Evolutionary conservation across 1,140 invertebrate genomes (phyloP).

Genomic region (Dendrolimus kikuchii): DNA sequence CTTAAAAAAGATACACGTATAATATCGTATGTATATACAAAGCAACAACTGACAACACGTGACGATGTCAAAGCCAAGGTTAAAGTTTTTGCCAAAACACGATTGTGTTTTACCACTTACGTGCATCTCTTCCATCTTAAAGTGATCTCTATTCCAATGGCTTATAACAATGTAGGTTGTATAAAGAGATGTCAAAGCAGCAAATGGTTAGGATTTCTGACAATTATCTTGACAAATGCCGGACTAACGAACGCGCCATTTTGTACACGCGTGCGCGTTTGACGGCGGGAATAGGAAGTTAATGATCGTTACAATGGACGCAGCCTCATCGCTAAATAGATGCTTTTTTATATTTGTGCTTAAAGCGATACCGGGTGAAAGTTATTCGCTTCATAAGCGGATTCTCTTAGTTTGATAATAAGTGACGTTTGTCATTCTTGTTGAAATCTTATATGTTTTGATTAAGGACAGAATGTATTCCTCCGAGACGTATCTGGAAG

Average conservation of each 20-base stretch:
- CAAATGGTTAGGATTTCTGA: conserved; percentile 38
- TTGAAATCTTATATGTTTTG: no score
- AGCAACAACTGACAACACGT: conserved; percentile 35
- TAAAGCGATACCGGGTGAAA: conserved; percentile 14
- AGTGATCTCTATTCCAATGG: conserved; percentile 14
- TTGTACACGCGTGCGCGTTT: conserved; percentile 44
- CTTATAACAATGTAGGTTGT: conserved; percentile 31
- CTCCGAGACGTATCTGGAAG: no score
- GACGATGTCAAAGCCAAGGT: conserved; percentile 50
- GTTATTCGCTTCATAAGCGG: conserved; percentile 10
- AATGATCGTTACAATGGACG: conserved; percentile 38
- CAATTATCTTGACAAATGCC: conserved; percentile 65
- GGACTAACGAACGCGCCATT: conserved; percentile 51
- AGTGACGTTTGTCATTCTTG: no score
- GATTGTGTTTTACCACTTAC: conserved; percentile 6
- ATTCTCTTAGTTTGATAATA: conserved; percentile 3
- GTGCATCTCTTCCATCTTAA: conserved; percentile 8
- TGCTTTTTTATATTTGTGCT: conserved; percentile 19
- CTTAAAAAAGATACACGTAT: no score
- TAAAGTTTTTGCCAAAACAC: conserved; percentile 3
- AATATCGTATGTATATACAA: conserved; percentile 17
- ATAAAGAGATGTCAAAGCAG: conserved; percentile 43
- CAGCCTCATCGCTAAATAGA: conserved; percentile 31
- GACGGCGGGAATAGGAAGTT: conserved; percentile 38
- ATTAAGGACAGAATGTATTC: no score